Evolutionary conservation across 2,113 vertebrate species (phyloP), one percentile per base, ranked within the genome.

Genomic region (Corythornis madagascariensis): DNA sequence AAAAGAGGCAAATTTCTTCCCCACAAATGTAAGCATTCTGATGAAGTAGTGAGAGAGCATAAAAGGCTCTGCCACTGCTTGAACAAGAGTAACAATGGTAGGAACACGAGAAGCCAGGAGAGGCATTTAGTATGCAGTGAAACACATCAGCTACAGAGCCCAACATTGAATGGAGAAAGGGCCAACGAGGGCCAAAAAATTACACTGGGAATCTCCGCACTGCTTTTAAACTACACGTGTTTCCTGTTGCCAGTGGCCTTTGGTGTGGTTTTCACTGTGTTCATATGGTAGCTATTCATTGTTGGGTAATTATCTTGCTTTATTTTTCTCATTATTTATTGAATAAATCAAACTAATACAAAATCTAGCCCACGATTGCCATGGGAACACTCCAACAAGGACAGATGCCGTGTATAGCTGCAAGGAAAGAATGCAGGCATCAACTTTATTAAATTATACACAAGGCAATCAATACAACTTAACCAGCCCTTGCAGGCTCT

Each of bases 271-370:
- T 93, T 92, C 88, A 75, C 88, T 73, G 59, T 92, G 92, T 97
- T 96, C 82, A 61, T 87, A 92, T 91, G 96, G 95, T 95, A 92
- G 89, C 91, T 97, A 96, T 97, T 97, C 96, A 96, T 97, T 98
- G 79, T 87, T 92, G 90, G 93, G 94, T 96, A 97, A 98, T 97
- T 96, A 97, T 96, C 94, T 89, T 97, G 94, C 75, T 97, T 97
- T 97, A 97, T 97, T 98, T 97, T 97, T 94, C 97, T 97, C 95
- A 96, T 97, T 97, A 97, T 97, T 97, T 97, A 97, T 97, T 35
- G n/a, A 97, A 95, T 97, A 97, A 97, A 97, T 97, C 96, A 97
- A 97, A 97, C 96, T 98, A 97, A 98, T 97, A 97, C 97, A 97
- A 59, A 97, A 93, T 95, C 95, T 89, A 97, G 90, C 89, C 89